Conservation (phyloP, 2,797 vertebrate species). For the Myripristis murdjan region DNA sequence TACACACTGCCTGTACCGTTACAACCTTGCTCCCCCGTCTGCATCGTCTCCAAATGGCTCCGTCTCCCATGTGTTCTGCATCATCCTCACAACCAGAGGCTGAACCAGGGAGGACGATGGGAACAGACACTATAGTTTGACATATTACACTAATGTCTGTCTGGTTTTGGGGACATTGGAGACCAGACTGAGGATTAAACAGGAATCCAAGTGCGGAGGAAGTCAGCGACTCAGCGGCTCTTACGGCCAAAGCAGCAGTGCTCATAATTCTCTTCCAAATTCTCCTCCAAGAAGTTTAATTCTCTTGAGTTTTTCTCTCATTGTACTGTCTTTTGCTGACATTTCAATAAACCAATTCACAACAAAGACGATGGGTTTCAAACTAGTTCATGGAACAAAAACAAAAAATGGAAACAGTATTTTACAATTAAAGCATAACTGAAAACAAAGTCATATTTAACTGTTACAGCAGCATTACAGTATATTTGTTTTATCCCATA, state of each 20-base stretch:
- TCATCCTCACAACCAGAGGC: neutral
- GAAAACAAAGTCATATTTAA: too few relatives aligned
- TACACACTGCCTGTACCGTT: neutral
- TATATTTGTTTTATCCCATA: too few relatives aligned
- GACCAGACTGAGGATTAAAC: neutral
- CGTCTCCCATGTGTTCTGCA: conserved; percentile 3
- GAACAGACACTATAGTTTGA: neutral
- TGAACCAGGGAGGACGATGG: neutral
- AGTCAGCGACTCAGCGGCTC: neutral
- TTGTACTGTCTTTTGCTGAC: too few relatives aligned
- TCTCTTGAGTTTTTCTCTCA: neutral
- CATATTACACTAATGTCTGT: neutral
- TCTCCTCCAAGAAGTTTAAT: too few relatives aligned
- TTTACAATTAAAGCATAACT: too few relatives aligned
- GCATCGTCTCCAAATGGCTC: neutral
- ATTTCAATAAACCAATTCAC: neutral
- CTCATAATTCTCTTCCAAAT: neutral
- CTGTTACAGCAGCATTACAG: too few relatives aligned
- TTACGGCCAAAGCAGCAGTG: neutral
- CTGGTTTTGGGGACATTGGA: neutral
- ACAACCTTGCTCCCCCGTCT: neutral
- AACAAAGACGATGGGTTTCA: neutral
- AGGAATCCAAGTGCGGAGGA: neutral
- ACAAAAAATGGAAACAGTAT: too few relatives aligned
- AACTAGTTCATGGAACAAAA: too few relatives aligned